Evolutionary conservation across 2,113 vertebrate species (phyloP), one percentile per base, ranked within the genome.

Genomic region (Merops nubicus): DNA sequence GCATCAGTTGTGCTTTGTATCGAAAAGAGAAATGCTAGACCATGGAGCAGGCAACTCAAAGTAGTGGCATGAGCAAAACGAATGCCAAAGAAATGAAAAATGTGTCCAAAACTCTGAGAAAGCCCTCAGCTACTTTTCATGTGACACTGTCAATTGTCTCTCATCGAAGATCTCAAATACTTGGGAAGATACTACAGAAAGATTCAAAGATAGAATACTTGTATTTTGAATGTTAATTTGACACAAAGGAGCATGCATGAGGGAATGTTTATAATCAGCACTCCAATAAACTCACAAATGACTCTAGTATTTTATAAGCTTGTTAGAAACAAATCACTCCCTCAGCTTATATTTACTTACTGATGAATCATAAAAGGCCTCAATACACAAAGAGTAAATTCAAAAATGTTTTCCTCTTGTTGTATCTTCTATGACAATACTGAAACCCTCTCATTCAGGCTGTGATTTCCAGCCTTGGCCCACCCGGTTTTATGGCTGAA

Each of bases 141-240:
- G 6, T 70, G 60, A 88, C 36, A 18, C n/a, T 42, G 26, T 54
- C 85, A 74, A 82, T 43, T 1, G 0, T 76, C 59, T 95, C 91
- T 88, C 84, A 83, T 74, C 11, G 1, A 97, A 96, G 96, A 86
- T 45, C 88, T 87, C 83, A 80, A 93, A 63, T 93, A 91, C 90
- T 93, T 93, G 90, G 63, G 83, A 96, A 96, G 89, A 96, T 87
- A 89, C 33, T 63, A 88, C 43, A 95, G 94, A 96, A 96, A 96
- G 98, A 98, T 97, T 97, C 97, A 97, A 97, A 98, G 98, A 98
- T 98, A 97, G 92, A 96, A 88, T 98, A 98, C 99, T 99, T 99
- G 98, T 98, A 98, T 99, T 99, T 97, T 98, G 98, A 99, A 98
- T 98, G 98, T 99, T 99, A 99, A 99, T 99, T 99, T 98, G 99